Percentiles rank a stretch among this genome's conserved stretches.
Evolutionary conservation across 2,888 invertebrate genomes (phyloP).

Genomic region (Cephus runcator): DNA sequence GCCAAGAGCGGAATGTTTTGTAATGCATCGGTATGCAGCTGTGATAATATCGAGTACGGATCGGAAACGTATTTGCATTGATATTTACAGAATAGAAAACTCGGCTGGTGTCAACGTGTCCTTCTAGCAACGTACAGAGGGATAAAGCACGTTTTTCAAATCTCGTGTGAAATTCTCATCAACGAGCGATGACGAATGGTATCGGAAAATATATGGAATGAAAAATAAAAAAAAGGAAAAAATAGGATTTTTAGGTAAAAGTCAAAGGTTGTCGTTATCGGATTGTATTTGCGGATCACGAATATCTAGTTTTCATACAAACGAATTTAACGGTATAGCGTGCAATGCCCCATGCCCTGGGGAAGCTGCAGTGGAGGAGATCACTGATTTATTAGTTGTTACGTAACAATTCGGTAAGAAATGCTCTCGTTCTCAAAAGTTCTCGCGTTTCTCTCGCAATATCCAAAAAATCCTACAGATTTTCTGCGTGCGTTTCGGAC

Average conservation of each 20-base stretch:
- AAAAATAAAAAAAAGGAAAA: background rate
- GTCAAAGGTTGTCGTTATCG: background rate
- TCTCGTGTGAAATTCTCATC: background rate
- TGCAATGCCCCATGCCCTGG: too few species aligned
- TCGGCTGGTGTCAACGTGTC: background rate
- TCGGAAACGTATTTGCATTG: background rate
- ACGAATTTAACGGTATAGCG: background rate
- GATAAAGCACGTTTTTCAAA: background rate
- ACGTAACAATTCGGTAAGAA: too few species aligned
- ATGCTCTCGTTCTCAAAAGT: too few species aligned
- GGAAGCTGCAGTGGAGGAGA: too few species aligned
- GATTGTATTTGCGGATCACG: background rate
- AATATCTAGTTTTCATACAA: background rate
- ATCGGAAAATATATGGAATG: background rate
- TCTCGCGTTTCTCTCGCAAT: too few species aligned
- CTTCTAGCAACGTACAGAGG: background rate
- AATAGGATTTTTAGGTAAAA: background rate
- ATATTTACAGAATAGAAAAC: background rate
- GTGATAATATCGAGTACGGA: constrained; percentile 11
- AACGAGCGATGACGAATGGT: background rate
- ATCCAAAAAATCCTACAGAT: too few species aligned
- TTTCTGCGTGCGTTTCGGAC: too few species aligned
- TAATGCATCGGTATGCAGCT: constrained; percentile 8
- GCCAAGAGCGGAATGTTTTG: constrained; percentile 9
- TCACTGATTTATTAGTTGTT: too few species aligned